Conservation (phyloP, 1,140 invertebrate genomes). For the Sipha flava region DNA sequence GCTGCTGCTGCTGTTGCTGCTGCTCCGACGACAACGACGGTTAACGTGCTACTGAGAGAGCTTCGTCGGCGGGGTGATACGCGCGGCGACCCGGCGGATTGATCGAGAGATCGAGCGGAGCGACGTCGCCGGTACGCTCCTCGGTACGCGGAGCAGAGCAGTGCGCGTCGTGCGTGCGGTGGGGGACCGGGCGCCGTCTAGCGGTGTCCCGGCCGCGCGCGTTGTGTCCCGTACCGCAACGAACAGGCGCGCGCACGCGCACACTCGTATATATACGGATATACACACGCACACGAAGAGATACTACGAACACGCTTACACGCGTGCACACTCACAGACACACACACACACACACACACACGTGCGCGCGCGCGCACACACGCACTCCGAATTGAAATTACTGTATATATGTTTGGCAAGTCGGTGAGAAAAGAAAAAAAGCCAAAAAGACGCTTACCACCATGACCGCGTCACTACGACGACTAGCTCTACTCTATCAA, state of each 20-base stretch:
- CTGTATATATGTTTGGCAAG: not conserved
- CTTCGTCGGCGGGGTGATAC: not conserved
- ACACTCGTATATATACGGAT: too few relatives aligned
- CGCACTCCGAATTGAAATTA: not conserved
- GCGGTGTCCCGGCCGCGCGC: constrained; percentile 15
- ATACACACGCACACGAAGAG: too few relatives aligned
- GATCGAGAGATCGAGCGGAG: constrained; percentile 25
- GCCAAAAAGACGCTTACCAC: not conserved
- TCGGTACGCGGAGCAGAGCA: not conserved
- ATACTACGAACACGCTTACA: too few relatives aligned
- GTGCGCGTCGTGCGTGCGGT: not conserved
- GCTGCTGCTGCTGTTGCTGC: not conserved
- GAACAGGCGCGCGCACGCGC: not conserved
- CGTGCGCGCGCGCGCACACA: not conserved
- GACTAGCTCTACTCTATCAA: too few relatives aligned
- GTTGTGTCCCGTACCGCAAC: not conserved
- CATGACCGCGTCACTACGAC: not conserved
- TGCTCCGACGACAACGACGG: not conserved
- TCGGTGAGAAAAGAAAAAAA: not conserved
- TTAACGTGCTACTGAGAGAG: constrained; percentile 23
- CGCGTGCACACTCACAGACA: too few relatives aligned
- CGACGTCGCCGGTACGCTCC: not conserved
- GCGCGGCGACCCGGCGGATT: constrained; percentile 14
- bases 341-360: too few relatives aligned
- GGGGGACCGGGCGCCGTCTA: constrained; percentile 25